Conservation (phyloP, 1,140 invertebrate species). For the Lasioglossum baleicum region DNA sequence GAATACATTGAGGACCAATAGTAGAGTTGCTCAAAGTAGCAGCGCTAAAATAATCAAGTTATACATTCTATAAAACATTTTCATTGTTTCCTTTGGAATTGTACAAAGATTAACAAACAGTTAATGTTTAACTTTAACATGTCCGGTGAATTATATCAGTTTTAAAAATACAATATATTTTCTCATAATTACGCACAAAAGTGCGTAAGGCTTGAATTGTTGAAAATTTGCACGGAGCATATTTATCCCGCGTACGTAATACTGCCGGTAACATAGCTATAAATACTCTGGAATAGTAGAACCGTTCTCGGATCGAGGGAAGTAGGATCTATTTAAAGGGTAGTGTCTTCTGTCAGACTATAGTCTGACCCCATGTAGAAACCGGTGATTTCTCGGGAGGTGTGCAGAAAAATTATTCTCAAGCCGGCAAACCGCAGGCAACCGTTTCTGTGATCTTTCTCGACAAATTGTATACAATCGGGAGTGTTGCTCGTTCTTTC, state of each 20-base stretch:
- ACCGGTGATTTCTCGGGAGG: slow-evolving; percentile 22
- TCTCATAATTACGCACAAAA: background rate
- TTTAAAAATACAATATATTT: no score
- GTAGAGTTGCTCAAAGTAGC: no score
- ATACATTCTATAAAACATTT: no score
- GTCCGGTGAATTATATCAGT: no score
- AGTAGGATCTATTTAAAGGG: slow-evolving; percentile 61
- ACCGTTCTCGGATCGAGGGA: slow-evolving; percentile 49
- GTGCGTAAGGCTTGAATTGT: background rate
- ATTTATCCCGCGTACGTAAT: slow-evolving; percentile 19
- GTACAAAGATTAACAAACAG: no score
- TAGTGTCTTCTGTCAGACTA: background rate
- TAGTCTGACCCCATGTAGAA: slow-evolving; percentile 31
- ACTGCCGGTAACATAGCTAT: slow-evolving; percentile 33
- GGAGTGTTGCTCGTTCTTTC: background rate
- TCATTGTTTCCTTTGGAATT: no score
- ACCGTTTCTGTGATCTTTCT: background rate
- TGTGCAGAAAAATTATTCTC: slow-evolving; percentile 7
- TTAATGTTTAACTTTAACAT: no score
- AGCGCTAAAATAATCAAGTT: no score
- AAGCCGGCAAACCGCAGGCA: background rate
- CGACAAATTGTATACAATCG: background rate
- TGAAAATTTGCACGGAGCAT: background rate
- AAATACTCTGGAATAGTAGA: slow-evolving; percentile 45
- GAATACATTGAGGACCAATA: no score